phyloP scores from a whole-genome alignment of 2,797 vertebrate genomes.

The Macropodus opercularis region DNA sequence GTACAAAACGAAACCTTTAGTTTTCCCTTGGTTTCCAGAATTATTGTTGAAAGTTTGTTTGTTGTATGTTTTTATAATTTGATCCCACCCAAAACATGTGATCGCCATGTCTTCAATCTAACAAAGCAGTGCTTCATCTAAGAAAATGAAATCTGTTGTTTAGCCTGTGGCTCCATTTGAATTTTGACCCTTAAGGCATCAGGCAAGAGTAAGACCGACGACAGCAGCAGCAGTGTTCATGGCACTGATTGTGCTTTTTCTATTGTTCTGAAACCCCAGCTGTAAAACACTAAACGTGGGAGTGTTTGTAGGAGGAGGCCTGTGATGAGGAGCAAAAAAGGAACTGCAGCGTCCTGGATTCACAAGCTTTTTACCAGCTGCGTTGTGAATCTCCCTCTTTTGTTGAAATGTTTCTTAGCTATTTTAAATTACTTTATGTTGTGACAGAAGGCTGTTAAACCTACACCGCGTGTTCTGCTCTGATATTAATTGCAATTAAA shows the following conservation, averaged over 20 bases:
- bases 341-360: not conserved
- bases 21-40: not conserved
- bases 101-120: not conserved
- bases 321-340: no score
- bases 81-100: not conserved
- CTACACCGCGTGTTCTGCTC: conserved; percentile 1
- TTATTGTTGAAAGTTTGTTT: not conserved
- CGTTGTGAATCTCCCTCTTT: not conserved
- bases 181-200: not conserved
- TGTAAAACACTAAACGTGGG: not conserved
- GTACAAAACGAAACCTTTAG: not conserved
- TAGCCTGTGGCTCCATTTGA: not conserved
- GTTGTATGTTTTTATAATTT: not conserved
- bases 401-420: not conserved
- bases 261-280: not conserved
- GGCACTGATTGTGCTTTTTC: not conserved
- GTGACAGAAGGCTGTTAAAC: not conserved
- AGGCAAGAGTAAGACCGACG: no score
- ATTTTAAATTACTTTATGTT: conserved; percentile 22
- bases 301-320: no score
- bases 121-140: conserved; percentile 3
- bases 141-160: not conserved
- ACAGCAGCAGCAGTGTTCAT: conserved; percentile 15
- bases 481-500: conserved; percentile 37
- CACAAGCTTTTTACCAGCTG: not conserved